Base-by-base conservation (phyloP, 2,888 invertebrate species). In the Acanthacorydalis orientalis region DNA sequence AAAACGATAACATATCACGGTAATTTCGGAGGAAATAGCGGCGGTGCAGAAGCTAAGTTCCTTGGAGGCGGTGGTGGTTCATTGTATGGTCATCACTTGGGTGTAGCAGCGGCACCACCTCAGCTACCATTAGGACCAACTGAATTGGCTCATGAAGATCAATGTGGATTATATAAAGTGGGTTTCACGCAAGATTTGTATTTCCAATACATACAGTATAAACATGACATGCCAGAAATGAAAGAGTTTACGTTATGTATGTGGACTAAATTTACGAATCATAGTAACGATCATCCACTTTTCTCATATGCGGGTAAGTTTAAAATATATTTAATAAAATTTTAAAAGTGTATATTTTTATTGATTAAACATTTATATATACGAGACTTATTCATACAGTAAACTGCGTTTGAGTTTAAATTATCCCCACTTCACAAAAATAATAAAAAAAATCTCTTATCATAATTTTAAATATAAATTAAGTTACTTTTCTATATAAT, bases 161-260 rank as follows among this genome's bases (percentile, higher is more conserved):
- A 67, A 46, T 75, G 75, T 55, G 63, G 68, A 33, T 59, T 75
- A 8, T 70, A 73, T 59, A 75, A 75, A 59, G 69, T 73, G 38
- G 64, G 67, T n/a, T 72, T 75, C 62, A 67, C 61, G n/a, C 75
- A 75, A 54, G 73, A 74, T 52, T 59, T 73, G 9, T 79, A 57
- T 59, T 77, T 74, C 53, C 80, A 83, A 67, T 83, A 83, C 56
- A 72, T 86, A 48, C 78, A 82, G 56, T 88, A 84, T 61, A 80
- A 82, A 50, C 74, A 74, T 35, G 67, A 74, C 31, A 57, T 88
- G 34, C 85, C 85, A 0, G 80, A 84, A 58, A 59, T 88, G 54
- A 83, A 84, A 55, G 87, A 88, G 62, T 87, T 87, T 61, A 87
- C 87, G 0, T 68, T 88, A 9, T 88, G 88, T 60, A 75, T 78